Conservation (phyloP, 92 coral and sea anemone genomes). For the Epizoanthus stellaris region DNA sequence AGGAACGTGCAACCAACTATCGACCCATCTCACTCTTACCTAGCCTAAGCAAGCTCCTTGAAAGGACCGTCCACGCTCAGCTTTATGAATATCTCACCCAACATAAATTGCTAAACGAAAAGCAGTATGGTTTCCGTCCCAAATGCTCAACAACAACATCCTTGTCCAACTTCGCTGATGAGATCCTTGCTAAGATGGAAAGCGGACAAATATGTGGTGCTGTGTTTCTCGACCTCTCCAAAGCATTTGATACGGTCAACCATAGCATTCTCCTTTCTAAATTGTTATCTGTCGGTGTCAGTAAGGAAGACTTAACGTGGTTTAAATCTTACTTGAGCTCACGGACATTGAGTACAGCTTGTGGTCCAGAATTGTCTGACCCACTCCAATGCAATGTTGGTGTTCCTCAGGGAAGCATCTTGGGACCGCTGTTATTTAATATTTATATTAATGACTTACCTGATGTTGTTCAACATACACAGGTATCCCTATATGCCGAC, state of each 20-base stretch:
- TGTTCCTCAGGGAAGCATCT: no score
- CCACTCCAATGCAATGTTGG: no score
- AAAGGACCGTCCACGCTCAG: neutral
- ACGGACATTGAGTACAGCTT: no score
- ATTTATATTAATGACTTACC: slow-evolving; percentile 8
- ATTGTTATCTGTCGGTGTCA: no score
- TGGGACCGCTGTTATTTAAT: neutral
- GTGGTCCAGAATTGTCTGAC: no score
- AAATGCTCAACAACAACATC: neutral
- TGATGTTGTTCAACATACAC: neutral
- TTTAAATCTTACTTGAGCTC: no score
- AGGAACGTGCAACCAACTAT: neutral
- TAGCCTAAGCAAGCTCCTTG: neutral
- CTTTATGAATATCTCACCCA: neutral
- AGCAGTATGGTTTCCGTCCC: neutral
- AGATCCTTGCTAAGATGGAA: neutral
- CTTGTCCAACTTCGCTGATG: slow-evolving; percentile 4
- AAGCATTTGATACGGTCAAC: no score
- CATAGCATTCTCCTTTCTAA: no score
- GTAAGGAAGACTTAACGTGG: no score
- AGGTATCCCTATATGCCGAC: slow-evolving; percentile 34
- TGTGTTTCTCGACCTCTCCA: no score
- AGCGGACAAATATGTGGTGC: no score
- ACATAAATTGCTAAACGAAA: neutral
- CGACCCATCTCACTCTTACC: slow-evolving; percentile 1